Conservation (phyloP, 2,888 invertebrate species). For the Xanthostigma xanthostigma region DNA sequence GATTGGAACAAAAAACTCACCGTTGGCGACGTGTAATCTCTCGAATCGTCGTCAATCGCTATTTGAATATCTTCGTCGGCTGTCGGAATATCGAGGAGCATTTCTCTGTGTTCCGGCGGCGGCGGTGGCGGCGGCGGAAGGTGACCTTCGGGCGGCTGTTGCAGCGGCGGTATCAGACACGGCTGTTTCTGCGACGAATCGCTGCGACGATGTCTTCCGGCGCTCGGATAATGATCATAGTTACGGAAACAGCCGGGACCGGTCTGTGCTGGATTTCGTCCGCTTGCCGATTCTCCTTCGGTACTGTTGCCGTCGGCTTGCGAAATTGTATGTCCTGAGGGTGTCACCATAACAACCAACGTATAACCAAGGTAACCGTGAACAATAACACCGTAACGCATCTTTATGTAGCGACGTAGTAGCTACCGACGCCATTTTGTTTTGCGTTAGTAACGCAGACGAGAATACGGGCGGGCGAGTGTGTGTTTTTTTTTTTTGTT, state of each 20-base stretch:
- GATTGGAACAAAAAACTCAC: constrained; percentile 19
- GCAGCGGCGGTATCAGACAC: constrained; percentile 22
- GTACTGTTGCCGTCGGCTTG: constrained; percentile 77
- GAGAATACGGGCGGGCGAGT: no score
- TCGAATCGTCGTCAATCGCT: constrained; percentile 22
- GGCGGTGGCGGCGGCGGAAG: constrained; percentile 18
- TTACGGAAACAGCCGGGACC: constrained; percentile 64
- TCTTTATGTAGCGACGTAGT: no score
- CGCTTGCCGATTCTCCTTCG: constrained; percentile 44
- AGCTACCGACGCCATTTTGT: no score
- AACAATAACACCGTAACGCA: no score
- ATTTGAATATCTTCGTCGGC: constrained; percentile 28
- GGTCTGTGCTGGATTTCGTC: constrained; percentile 52
- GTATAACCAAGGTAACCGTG: no score
- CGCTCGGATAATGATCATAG: constrained; percentile 50
- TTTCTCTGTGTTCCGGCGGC: constrained; percentile 9
- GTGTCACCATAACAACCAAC: constrained; percentile 21
- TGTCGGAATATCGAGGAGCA: constrained; percentile 24
- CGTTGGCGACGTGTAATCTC: constrained; percentile 27
- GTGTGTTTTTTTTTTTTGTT: no score
- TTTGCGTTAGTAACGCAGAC: no score
- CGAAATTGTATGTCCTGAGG: constrained; percentile 80
- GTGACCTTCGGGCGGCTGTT: constrained; percentile 19
- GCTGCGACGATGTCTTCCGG: constrained; percentile 33
- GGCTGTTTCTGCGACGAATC: constrained; percentile 31